These are phyloP conservation scores for Poecilia picta DNA, from an alignment of 2,797 vertebrate species.

Conservation along the genomic window DNA sequence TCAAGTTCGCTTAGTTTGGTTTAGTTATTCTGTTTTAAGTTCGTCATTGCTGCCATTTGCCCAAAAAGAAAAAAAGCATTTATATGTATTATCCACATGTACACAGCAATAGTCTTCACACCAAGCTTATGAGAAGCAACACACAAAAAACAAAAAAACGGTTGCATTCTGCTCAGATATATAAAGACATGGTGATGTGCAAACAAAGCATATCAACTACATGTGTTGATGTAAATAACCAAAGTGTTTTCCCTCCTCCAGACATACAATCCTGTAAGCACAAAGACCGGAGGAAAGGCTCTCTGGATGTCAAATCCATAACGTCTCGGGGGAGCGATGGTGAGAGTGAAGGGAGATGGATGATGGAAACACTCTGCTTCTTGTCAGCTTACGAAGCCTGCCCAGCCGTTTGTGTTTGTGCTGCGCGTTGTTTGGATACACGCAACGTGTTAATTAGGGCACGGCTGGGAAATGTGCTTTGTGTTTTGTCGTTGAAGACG, in stretches of 20 bases:
- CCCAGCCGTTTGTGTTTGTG: constrained; percentile 49
- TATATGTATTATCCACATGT: neutral
- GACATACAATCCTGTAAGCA: constrained; percentile 91
- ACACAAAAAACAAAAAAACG: neutral
- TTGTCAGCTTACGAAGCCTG: constrained; percentile 44
- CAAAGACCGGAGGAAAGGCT: constrained; percentile 96
- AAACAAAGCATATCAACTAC: neutral
- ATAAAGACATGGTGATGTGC: neutral
- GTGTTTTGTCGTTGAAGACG: constrained; percentile 28
- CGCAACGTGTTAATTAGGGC: constrained; percentile 28
- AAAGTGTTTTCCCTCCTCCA: constrained; percentile 65
- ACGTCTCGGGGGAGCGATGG: constrained; percentile 92
- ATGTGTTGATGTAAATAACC: constrained; percentile 12
- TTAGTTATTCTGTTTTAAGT: neutral
- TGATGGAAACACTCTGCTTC: constrained; percentile 51
- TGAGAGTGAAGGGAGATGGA: constrained; percentile 75
- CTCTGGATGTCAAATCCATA: constrained; percentile 89
- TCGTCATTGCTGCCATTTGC: neutral
- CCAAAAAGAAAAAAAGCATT: neutral
- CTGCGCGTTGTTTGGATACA: constrained; percentile 54
- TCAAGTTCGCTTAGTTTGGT: neutral
- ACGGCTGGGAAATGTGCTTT: constrained; percentile 13
- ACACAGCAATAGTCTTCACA: neutral
- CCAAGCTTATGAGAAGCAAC: neutral
- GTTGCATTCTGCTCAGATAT: neutral